Evolutionary conservation across 1,140 invertebrate genomes (phyloP), one percentile per base, ranked within the genome.

Genomic region (Heliothis subflexa): DNA sequence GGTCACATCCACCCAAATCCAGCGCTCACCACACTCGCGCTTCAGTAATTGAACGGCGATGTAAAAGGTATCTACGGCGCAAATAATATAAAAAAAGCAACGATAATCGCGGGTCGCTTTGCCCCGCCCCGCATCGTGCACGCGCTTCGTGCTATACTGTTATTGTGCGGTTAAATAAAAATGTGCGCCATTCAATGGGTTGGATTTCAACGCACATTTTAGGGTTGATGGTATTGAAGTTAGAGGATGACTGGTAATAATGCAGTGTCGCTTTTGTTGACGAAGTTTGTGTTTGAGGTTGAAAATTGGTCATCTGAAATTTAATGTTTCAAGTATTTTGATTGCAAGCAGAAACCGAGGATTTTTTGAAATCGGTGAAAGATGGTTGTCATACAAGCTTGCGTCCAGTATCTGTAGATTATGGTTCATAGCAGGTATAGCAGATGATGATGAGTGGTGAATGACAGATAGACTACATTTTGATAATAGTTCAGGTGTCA

Each of bases 41-140:
- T 85, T 87, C 89, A 81, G 91, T 94, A 94, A 94, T 94, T 94
- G 91, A 94, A 93, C 92, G 91, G 86, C 91, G 88, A 91, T 94
- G 92, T 94, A 90, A 93, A 94, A 94, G 91, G 91, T 91, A 93
- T 93, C 91, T 91, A 93, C 91, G 89, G 81, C 71, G 87, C 86
- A 87, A 91, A 86, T 85, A 87, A 91, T 85, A 91, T 90, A 89
- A 88, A 88, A 91, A 88, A 84, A 18, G 57, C 78, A 52, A 52
- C 79, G 79, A 91, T 92, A 93, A 92, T 93, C 90, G 91, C 88
- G 80, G 86, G 86, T 88, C 88, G 86, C 89, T 81, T 84, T 81
- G 81, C 86, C 80, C 83, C 88, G 89, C 89, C 88, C 84, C 78
- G 79, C 81, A 16, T 76, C 81, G 79, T 78, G 80, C 78, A 81